Evolutionary conservation across 2,797 vertebrate genomes (phyloP), one percentile per base, ranked within the genome.

Genomic region (Typhlichthys subterraneus): DNA sequence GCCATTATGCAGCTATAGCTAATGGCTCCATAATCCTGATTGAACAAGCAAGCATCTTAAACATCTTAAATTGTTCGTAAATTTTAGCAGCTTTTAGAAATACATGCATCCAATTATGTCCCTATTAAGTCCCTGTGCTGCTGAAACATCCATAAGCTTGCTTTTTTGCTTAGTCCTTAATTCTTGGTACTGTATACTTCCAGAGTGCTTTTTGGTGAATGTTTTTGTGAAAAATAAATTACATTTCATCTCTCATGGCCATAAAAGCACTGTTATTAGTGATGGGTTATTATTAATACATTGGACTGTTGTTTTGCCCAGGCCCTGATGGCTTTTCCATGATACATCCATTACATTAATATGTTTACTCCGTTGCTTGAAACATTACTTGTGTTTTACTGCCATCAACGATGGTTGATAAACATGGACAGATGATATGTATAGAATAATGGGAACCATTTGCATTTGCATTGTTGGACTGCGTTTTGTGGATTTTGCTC

Each of bases 321-420:
- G 63, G 65, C 58, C 8, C 10, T 31, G 10, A 45, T 70, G 51
- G 14, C 52, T 76, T 62, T 73, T 72, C 29, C 46, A 73, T 63
- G 59, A 45, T 76, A 65, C 75, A 83, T 76, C 59, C 65, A 69
- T 7, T 56, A 47, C 57, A 70, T 75, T 67, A 71, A 69, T 68
- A 73, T 80, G 78, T 61, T 68, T 76, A 74, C 74, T 17, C 70
- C 12, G 38, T 17, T 59, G 19, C 57, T 14, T 33, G 23, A 29
- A 50, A 33, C 58, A 50, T 15, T 33, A 15, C 38, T 42, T 33
- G 55, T 48, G 57, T 70, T 23, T 17, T 47, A 17, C 57, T 66
- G 1, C 65, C 9, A 23, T 29, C 23, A 29, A 33, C 62, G 33
- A 54, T 69, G 42, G 58, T 19, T 53, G 53, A 50, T 57, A 11